A percentile compares a stretch with the other conserved stretches of the same genome.
phyloP scores from a whole-genome alignment of 1,140 invertebrate genomes.

The Gonatopus flavifemur region DNA sequence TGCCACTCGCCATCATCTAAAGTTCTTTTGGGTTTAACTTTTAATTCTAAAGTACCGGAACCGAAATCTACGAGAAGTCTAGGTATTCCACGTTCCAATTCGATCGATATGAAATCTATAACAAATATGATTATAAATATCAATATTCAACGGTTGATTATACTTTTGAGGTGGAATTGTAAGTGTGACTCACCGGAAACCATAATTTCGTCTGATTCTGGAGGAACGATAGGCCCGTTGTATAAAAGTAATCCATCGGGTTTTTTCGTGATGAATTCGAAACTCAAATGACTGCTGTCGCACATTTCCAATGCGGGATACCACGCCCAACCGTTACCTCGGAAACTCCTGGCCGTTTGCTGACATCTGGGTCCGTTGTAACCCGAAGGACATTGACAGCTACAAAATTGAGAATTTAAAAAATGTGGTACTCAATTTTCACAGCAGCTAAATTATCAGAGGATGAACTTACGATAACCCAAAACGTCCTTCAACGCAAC shows the following conservation, averaged over 20 bases:
- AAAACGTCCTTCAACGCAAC: constrained; percentile 86
- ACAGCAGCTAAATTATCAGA: neutral
- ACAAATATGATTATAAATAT: constrained; percentile 7
- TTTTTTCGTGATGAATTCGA: constrained; percentile 92
- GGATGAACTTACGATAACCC: constrained; percentile 69
- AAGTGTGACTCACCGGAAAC: constrained; percentile 67
- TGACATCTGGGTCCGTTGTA: constrained; percentile 95
- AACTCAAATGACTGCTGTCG: constrained; percentile 89
- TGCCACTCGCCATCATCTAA: constrained; percentile 96
- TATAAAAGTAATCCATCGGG: constrained; percentile 92
- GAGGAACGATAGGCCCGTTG: constrained; percentile 93
- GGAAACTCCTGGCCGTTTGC: constrained; percentile 90
- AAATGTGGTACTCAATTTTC: neutral
- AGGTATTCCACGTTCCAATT: constrained; percentile 88
- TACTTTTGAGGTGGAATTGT: neutral
- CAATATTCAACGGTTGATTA: neutral
- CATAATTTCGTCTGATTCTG: constrained; percentile 84
- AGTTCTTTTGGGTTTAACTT: constrained; percentile 82
- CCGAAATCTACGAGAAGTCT: constrained; percentile 92
- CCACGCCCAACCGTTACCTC: constrained; percentile 93
- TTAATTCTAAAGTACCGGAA: constrained; percentile 86
- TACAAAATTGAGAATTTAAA: constrained; percentile 31
- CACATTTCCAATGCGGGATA: constrained; percentile 95
- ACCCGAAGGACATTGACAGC: constrained; percentile 86
- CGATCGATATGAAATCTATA: constrained; percentile 88